Conservation (phyloP, 1,140 invertebrate genomes). For the Megalopta genalis region DNA sequence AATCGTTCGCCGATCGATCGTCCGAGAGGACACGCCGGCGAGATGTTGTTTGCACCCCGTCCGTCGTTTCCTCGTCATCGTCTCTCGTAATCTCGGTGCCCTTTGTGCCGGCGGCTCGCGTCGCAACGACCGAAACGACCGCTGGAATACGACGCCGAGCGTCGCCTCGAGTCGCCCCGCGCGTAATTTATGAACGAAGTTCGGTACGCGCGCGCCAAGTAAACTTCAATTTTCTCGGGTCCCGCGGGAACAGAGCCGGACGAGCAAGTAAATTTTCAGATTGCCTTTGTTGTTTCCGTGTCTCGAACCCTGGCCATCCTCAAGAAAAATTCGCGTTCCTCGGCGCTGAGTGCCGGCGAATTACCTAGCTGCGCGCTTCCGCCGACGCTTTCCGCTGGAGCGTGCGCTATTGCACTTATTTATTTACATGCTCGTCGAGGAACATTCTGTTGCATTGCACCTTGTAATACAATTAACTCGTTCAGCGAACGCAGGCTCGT, state of each 20-base stretch:
- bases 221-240: conserved; percentile 11
- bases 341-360: background rate
- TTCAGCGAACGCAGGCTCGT: no score
- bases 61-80: background rate
- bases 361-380: background rate
- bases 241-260: background rate
- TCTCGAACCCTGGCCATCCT: background rate
- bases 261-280: conserved; percentile 1
- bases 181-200: conserved; percentile 30
- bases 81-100: conserved; percentile 2
- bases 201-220: conserved; percentile 7
- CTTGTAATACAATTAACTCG: no score
- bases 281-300: conserved; percentile 8
- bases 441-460: no score
- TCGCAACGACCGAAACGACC: conserved; percentile 4
- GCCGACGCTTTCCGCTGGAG: background rate
- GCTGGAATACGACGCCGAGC: background rate
- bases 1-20: conserved; percentile 44
- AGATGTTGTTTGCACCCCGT: conserved; percentile 1
- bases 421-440: background rate
- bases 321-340: background rate
- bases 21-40: background rate
- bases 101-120: background rate
- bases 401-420: background rate
- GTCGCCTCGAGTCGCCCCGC: no score